A percentile compares a stretch with the other conserved stretches of the same genome.
These are phyloP conservation scores for Campaea margaritaria DNA, from an alignment of 2,888 invertebrate species.

Conservation along the genomic window DNA sequence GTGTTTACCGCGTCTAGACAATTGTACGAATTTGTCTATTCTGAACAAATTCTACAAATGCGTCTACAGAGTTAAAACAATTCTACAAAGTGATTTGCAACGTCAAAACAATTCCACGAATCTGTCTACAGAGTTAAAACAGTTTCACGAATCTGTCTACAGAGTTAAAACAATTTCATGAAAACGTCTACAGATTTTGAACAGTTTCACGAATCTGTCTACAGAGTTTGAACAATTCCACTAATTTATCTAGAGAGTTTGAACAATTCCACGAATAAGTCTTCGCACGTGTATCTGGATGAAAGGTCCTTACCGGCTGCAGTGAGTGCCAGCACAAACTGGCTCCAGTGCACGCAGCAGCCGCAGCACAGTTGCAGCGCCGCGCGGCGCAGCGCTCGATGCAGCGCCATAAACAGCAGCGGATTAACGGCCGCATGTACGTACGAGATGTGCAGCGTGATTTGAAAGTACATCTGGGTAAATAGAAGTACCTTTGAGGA, in stretches of 20 bases:
- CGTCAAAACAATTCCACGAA: too few species aligned
- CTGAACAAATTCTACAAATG: too few species aligned
- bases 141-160: too few species aligned
- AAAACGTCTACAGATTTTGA: too few species aligned
- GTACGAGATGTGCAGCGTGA: constrained; percentile 94
- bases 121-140: too few species aligned
- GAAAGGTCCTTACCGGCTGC: constrained; percentile 70
- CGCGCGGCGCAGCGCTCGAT: constrained; percentile 90
- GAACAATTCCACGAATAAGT: constrained; percentile 10
- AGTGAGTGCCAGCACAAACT: constrained; percentile 84
- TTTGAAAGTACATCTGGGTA: constrained; percentile 86
- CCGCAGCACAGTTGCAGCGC: constrained; percentile 91
- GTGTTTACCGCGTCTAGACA: too few species aligned
- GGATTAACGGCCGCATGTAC: constrained; percentile 95
- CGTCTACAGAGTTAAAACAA: too few species aligned
- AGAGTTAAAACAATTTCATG: too few species aligned
- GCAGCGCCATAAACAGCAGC: constrained; percentile 91
- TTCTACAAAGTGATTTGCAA: too few species aligned
- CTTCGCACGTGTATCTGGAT: neutral
- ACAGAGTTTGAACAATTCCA: neutral
- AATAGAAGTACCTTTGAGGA: neutral
- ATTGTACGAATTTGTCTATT: too few species aligned
- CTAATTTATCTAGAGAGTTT: neutral
- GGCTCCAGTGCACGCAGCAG: constrained; percentile 87
- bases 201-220: too few species aligned